Base-by-base conservation (phyloP, 2,888 invertebrate species). In the Drosophila engyochracea region DNA sequence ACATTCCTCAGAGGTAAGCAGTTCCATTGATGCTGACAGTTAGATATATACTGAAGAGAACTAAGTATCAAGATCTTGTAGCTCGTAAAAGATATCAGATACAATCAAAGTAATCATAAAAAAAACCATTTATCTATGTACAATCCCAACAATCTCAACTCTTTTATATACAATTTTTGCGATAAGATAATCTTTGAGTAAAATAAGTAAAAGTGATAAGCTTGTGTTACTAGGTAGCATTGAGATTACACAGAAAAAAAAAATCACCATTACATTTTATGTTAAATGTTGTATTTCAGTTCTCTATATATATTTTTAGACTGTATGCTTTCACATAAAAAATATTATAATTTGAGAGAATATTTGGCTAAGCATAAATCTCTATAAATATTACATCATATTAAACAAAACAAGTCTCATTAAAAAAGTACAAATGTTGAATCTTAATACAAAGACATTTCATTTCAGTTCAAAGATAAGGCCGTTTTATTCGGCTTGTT, bases 1-100 rank as follows among this genome's bases (percentile, higher is more conserved):
- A 49, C 87, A 92, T 73, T 92, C 92, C 30, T 63, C 66, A 2
- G 39, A 12, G 33, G 54, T 86, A 0, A 91, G 63, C 30, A 91
- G 75, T 33, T 82, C 73, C 72, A 75, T 78, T 4, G 6, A 4
- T 54, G 59, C 35, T 35, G 54, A 30, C 51, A 30, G 19, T 57
- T 53, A 19, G n/a, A 14, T 30, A 16, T 57, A 12, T 28, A 78
- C 81, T 78, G n/a, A 61, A 14, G 0, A 10, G n/a, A 19, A 35
- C 14, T 7, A 9, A 25, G 1, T 16, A 22, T 4, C 16, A 1
- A n/a, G 10, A 58, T 22, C 16, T 37, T 4, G 6, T n/a, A 5
- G 28, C 4, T 30, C 16, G 30, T 33, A 25, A 30, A 16, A 30
- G 9, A 5, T 12, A 37, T 37, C 19, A 22, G 7, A 7, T 7